Percentiles rank a stretch among this genome's conserved stretches.
Conservation (phyloP, 1,140 invertebrate genomes). For the Elymnias hypermnestra region DNA sequence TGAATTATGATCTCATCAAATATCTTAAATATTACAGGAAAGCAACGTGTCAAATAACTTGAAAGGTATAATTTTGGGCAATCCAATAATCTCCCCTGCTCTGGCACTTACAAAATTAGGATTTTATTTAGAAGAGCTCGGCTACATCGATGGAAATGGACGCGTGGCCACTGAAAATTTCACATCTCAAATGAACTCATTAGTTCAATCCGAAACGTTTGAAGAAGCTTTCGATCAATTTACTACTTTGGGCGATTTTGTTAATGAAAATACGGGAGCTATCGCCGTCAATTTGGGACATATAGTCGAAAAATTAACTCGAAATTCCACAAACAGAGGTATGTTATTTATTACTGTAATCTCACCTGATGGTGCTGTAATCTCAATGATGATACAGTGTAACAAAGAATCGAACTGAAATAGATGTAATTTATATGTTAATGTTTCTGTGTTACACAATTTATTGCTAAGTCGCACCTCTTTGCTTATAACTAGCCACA, state of each 20-base stretch:
- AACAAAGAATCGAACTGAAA: not conserved
- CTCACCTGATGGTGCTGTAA: too few relatives aligned
- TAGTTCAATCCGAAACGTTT: conserved; percentile 25
- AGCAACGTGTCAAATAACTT: conserved; percentile 66
- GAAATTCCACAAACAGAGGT: conserved; percentile 6
- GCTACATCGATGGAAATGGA: conserved; percentile 47
- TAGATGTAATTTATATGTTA: too few relatives aligned
- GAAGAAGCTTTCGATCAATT: conserved; percentile 51
- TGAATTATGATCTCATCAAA: too few relatives aligned
- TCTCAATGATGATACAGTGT: not conserved
- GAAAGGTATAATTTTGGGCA: conserved; percentile 83
- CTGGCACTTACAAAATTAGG: conserved; percentile 49
- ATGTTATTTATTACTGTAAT: too few relatives aligned
- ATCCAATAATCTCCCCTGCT: conserved; percentile 84
- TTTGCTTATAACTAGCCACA: too few relatives aligned
- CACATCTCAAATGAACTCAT: conserved; percentile 24
- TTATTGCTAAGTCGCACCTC: too few relatives aligned
- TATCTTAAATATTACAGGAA: too few relatives aligned
- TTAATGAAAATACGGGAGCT: conserved; percentile 47
- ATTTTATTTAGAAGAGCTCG: conserved; percentile 62
- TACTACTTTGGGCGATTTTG: conserved; percentile 33
- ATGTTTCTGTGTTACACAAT: too few relatives aligned
- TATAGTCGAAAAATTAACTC: conserved; percentile 49
- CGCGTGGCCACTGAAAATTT: conserved; percentile 38
- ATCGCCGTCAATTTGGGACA: conserved; percentile 48